These are phyloP conservation scores for Henricia sp. DNA, from an alignment of 53 echinoderm and acorn worm species.

Conservation along the genomic window DNA sequence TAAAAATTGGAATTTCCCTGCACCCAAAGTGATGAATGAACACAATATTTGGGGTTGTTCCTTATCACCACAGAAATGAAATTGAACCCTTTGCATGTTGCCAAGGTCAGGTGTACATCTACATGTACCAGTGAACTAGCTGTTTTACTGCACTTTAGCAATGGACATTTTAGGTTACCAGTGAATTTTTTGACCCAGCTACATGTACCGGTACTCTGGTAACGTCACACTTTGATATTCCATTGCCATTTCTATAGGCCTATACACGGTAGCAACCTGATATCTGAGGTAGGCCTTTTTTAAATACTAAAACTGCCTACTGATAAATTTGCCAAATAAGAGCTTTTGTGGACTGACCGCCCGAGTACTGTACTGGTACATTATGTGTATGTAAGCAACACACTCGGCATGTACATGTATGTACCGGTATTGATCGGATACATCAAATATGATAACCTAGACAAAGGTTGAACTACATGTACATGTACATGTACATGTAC, in stretches of 20 bases:
- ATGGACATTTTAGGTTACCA: neutral
- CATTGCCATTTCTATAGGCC: too few relatives aligned
- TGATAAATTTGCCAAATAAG: too few relatives aligned
- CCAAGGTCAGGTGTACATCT: neutral
- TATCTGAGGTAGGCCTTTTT: too few relatives aligned
- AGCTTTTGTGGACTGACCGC: too few relatives aligned
- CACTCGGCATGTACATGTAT: slow-evolving; percentile 2
- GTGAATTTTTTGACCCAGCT: neutral
- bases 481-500: slow-evolving; percentile 27
- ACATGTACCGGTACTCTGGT: neutral
- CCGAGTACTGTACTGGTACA: neutral
- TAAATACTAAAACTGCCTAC: too few relatives aligned
- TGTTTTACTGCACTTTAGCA: neutral
- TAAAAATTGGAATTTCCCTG: too few relatives aligned
- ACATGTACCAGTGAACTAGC: neutral
- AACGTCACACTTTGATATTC: too few relatives aligned
- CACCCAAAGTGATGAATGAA: too few relatives aligned
- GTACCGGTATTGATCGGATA: neutral
- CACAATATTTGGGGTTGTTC: neutral
- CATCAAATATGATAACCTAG: neutral
- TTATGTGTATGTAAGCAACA: neutral
- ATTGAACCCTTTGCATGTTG: neutral
- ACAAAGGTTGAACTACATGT: neutral
- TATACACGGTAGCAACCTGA: too few relatives aligned
- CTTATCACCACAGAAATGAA: neutral